A percentile compares a stretch with the other conserved stretches of the same genome.
phyloP scores from a whole-genome alignment of 1,140 invertebrate genomes.

The Nephila pilipes region DNA sequence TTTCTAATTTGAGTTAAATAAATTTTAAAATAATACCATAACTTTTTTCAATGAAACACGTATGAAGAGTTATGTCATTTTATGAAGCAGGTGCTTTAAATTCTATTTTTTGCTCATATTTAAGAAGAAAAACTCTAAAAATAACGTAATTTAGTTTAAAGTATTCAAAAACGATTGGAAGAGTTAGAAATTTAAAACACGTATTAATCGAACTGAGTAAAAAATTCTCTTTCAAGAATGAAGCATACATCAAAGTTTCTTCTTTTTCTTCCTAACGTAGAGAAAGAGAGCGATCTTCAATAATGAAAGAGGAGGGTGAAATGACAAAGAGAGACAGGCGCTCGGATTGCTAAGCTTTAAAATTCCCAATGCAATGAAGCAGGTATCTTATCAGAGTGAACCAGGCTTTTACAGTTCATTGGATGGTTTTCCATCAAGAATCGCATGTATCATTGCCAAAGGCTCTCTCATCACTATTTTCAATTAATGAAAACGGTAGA shows the following conservation, averaged over 20 bases:
- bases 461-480: not conserved
- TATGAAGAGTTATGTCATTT: too few relatives aligned
- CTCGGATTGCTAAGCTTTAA: slow-evolving; percentile 59
- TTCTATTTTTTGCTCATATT: too few relatives aligned
- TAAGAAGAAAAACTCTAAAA: too few relatives aligned
- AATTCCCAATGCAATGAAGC: slow-evolving; percentile 55
- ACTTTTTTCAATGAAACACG: too few relatives aligned
- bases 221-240: not conserved
- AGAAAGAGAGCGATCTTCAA: slow-evolving; percentile 26
- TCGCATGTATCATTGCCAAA: not conserved
- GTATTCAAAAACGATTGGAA: not conserved
- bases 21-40: too few relatives aligned
- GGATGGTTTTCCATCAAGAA: slow-evolving; percentile 47
- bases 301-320: not conserved
- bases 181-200: not conserved
- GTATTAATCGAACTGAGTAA: not conserved
- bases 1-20: too few relatives aligned
- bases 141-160: too few relatives aligned
- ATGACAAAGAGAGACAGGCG: slow-evolving; percentile 53
- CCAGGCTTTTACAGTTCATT: slow-evolving; percentile 60
- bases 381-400: slow-evolving; percentile 40
- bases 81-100: too few relatives aligned
- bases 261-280: not conserved
- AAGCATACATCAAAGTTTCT: not conserved
- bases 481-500: slow-evolving; percentile 56